These are phyloP conservation scores for Eurosta solidaginis DNA, from an alignment of 1,140 invertebrate genomes.

Conservation along the genomic window DNA sequence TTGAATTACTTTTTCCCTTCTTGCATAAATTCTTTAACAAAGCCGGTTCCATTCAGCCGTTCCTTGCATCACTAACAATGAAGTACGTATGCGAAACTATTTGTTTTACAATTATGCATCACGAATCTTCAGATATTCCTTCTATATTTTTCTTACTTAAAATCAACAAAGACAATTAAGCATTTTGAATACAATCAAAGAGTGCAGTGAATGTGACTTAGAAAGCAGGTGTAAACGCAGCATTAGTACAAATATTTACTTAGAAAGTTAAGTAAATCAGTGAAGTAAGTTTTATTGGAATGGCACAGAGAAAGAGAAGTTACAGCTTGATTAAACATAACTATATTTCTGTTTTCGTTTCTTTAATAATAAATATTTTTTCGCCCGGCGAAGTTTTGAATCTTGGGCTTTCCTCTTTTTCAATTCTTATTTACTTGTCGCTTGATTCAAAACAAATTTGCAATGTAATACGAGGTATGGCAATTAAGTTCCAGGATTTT, in stretches of 20 bases:
- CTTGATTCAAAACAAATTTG: too few relatives aligned
- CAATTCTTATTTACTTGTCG: too few relatives aligned
- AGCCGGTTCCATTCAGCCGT: too few relatives aligned
- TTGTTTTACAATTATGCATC: constrained; percentile 19
- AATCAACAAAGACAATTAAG: background rate
- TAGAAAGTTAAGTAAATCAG: background rate
- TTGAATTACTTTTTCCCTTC: too few relatives aligned
- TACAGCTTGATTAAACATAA: too few relatives aligned
- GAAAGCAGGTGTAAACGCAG: constrained; percentile 9
- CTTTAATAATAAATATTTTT: too few relatives aligned
- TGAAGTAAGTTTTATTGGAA: background rate
- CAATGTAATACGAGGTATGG: too few relatives aligned
- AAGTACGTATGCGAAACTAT: background rate
- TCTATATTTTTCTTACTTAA: background rate
- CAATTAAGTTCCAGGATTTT: too few relatives aligned
- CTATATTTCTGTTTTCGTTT: background rate
- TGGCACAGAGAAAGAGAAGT: too few relatives aligned
- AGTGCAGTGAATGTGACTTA: background rate
- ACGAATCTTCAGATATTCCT: constrained; percentile 3
- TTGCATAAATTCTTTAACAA: background rate
- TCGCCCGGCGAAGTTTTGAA: too few relatives aligned
- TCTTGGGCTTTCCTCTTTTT: too few relatives aligned
- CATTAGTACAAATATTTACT: background rate
- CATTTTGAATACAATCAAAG: background rate
- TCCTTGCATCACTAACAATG: too few relatives aligned